Evolutionary conservation across 2,113 vertebrate species (phyloP), one percentile per base, ranked within the genome.

Genomic region (Rhabdomys dilectus): DNA sequence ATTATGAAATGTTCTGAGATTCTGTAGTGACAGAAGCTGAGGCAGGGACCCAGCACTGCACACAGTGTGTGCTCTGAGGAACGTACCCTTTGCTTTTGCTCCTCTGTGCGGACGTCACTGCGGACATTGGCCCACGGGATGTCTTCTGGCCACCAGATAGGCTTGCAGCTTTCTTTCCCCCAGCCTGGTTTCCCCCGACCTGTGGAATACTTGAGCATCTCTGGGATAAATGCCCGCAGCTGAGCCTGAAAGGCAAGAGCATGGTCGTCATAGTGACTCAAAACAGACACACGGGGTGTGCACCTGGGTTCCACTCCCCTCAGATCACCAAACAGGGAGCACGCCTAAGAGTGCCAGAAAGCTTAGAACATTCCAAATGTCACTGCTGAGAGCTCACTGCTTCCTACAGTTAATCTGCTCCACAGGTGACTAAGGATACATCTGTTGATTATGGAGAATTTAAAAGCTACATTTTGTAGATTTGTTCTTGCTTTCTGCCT

Each of bases 121-220:
- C 99, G 99, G 15, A 99, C 99, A 6, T 99, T 99, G 92, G 99
- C 99, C 99, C 99, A 99, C 0, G 99, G 99, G 77, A 99, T 99
- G 96, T 99, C 99, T 91, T 99, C 99, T 0, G 99, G 99, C 99
- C 99, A 99, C 99, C 99, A 99, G 93, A 99, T 98, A 19, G 99
- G 99, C 88, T 99, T 99, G 98, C 99, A 99, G 98, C 99, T 99
- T 97, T 99, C 99, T 96, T 99, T 99, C 11, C 99, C 99, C 99
- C 99, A 99, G 97, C 99, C 99, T 0, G 99, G 99, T 93, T 99
- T 99, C 16, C 99, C 99, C 8, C 99, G 98, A 68, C 99, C 99
- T 0, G 99, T 99, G 26, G 99, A 99, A 91, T 99, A 99, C 97
- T 99, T 99, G 96, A 99, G 98, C 99, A 99, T 99, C 98, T 99